These are phyloP conservation scores for Pristis pectinata DNA, from an alignment of 2,797 vertebrate genomes.

Conservation along the genomic window DNA sequence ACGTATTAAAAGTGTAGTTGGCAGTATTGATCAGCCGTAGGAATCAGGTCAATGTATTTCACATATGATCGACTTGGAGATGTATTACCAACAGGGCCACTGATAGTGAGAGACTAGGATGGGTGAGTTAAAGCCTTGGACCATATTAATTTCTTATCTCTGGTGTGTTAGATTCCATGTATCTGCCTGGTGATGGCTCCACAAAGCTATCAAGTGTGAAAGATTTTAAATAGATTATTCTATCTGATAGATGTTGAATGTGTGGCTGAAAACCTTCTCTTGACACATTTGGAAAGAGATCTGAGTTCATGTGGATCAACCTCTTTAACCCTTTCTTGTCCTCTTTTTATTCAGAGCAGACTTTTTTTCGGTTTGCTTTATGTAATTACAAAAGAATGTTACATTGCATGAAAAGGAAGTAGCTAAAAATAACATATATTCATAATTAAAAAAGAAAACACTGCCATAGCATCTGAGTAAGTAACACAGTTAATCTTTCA, in stretches of 20 bases:
- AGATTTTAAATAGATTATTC: slow-evolving; percentile 32
- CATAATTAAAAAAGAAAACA: not conserved
- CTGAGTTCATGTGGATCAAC: not conserved
- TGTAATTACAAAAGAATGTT: not conserved
- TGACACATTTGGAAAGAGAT: not conserved
- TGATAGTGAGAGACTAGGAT: not conserved
- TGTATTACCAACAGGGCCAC: not conserved
- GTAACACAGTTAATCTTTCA: too few species aligned
- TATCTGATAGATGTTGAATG: not conserved
- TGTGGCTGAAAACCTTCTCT: not conserved
- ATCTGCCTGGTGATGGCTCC: not conserved
- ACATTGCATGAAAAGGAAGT: not conserved
- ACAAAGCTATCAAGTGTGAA: slow-evolving; percentile 24
- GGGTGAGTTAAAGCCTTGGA: not conserved
- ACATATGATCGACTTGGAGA: slow-evolving; percentile 26
- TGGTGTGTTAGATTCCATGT: not conserved
- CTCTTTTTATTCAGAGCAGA: not conserved
- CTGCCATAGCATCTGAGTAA: too few species aligned
- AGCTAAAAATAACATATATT: not conserved
- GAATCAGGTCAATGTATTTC: slow-evolving; percentile 23
- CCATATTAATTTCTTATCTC: slow-evolving; percentile 27
- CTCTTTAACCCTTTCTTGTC: not conserved
- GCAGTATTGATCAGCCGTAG: not conserved
- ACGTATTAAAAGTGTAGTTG: too few species aligned
- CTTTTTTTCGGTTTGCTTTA: not conserved